Evolutionary conservation across 2,797 vertebrate genomes (phyloP).

Genomic region (Urosaurus nigricauda): DNA sequence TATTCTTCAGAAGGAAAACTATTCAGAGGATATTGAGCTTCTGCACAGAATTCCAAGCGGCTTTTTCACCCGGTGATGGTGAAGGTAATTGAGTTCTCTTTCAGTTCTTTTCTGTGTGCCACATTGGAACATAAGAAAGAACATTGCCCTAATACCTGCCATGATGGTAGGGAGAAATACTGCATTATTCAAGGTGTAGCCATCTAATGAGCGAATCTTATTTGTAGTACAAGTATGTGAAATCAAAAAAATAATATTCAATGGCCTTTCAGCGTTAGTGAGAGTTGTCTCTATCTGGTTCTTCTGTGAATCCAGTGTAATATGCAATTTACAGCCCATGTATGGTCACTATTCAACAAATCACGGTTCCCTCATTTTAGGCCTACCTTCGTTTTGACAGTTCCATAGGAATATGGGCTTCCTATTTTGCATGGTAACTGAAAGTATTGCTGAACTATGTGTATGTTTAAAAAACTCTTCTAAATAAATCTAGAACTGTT

Average conservation of each 20-base stretch:
- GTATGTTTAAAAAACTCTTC: not conserved
- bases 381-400: not conserved
- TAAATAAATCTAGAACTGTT: not conserved
- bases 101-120: conserved; percentile 10
- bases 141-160: not conserved
- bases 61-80: not conserved
- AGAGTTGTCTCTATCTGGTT: conserved; percentile 3
- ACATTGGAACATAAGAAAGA: not conserved
- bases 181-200: not conserved
- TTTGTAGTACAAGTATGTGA: conserved; percentile 14
- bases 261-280: not conserved
- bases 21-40: not conserved
- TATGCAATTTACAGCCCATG: conserved; percentile 10
- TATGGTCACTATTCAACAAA: not conserved
- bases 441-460: not conserved
- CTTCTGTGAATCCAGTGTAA: not conserved
- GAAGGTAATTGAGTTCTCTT: conserved; percentile 41
- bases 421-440: not conserved
- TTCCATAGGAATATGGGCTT: not conserved
- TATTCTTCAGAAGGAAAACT: not conserved
- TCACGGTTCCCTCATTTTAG: not conserved
- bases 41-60: not conserved
- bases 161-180: conserved; percentile 3
- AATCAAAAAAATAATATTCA: conserved; percentile 9
- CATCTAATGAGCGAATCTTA: conserved; percentile 25